A percentile compares a stretch with the other conserved stretches of the same genome.
These are phyloP conservation scores for Simalia tracyae DNA, from an alignment of 2,797 vertebrate species.

Conservation along the genomic window DNA sequence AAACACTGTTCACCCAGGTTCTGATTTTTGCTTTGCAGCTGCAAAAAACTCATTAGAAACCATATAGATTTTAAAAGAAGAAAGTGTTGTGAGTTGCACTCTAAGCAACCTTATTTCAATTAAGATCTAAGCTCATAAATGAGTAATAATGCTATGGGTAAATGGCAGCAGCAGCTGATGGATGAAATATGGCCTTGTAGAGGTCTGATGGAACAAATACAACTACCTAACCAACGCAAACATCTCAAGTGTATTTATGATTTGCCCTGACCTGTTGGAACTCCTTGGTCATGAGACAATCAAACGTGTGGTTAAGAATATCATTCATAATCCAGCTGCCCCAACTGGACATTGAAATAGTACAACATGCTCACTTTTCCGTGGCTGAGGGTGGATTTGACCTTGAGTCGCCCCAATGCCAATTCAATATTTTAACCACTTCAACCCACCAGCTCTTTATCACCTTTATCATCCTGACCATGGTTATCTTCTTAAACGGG, in stretches of 20 bases:
- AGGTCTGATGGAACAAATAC: not conserved
- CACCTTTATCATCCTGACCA: no score
- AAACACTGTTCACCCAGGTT: no score
- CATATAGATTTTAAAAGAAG: not conserved
- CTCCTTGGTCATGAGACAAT: not conserved
- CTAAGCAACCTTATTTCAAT: not conserved
- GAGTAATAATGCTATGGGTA: not conserved
- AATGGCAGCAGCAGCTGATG: not conserved
- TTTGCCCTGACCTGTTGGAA: not conserved
- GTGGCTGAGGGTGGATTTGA: no score
- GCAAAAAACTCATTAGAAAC: not conserved
- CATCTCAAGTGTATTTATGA: not conserved
- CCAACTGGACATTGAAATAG: not conserved
- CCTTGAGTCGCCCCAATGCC: no score
- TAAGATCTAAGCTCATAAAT: not conserved
- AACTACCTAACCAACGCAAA: not conserved
- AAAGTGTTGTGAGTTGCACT: not conserved
- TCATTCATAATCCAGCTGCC: not conserved
- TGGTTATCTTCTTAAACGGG: no score
- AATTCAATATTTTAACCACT: no score
- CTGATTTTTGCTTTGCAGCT: no score
- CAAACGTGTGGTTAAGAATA: not conserved
- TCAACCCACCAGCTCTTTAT: no score
- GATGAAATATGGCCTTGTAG: not conserved
- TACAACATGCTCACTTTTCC: not conserved